Evolutionary conservation across 2,888 invertebrate species (phyloP).

Genomic region (Lepidocyrtoides sp.): DNA sequence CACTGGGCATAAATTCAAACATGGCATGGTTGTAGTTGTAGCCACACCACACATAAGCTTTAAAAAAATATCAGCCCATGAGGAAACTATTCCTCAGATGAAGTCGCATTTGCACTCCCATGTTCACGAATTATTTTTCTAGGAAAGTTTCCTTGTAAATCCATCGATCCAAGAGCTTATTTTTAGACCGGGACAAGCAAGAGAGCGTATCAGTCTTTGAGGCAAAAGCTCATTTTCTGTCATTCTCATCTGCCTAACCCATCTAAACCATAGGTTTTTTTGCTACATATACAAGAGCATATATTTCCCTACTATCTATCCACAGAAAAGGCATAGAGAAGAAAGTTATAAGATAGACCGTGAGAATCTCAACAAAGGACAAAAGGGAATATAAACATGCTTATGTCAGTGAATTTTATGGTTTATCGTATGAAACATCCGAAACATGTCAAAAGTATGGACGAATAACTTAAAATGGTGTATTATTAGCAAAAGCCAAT

Average conservation of each 20-base stretch:
- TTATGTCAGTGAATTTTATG: too few relatives aligned
- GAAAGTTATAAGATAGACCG: too few relatives aligned
- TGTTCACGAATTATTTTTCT: constrained; percentile 30
- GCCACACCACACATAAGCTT: background rate
- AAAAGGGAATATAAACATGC: too few relatives aligned
- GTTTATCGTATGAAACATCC: too few relatives aligned
- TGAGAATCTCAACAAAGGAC: too few relatives aligned
- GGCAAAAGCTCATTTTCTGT: constrained; percentile 23
- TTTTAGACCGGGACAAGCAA: constrained; percentile 60
- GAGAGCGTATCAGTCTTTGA: background rate
- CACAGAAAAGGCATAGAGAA: too few relatives aligned
- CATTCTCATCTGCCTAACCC: constrained; percentile 13
- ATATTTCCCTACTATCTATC: too few relatives aligned
- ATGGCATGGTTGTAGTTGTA: background rate
- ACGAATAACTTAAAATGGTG: too few relatives aligned
- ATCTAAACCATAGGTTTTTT: background rate
- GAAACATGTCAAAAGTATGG: too few relatives aligned
- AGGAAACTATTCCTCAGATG: constrained; percentile 16
- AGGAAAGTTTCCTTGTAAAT: constrained; percentile 47
- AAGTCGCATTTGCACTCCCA: background rate
- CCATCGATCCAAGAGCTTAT: constrained; percentile 72
- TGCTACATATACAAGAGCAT: background rate
- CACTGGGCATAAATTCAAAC: background rate
- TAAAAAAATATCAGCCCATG: background rate
- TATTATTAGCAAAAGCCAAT: too few relatives aligned